Percentiles rank a stretch among this genome's conserved stretches.
Conservation (phyloP, 2,113 vertebrate genomes). For the Uria lomvia region DNA sequence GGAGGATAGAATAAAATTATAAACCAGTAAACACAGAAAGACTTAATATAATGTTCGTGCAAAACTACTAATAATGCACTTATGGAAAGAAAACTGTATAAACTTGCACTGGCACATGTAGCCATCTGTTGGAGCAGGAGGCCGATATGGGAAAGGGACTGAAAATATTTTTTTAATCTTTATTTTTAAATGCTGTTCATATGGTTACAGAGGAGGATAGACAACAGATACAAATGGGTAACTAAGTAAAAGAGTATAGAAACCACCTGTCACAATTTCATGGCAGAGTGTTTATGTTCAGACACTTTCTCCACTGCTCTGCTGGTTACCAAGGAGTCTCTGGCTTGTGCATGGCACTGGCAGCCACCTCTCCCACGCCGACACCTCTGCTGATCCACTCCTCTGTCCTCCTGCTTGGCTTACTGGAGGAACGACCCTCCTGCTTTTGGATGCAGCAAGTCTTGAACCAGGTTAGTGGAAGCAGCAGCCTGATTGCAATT, state of each 20-base stretch:
- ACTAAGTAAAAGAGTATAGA: slow-evolving; percentile 30
- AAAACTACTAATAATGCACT: slow-evolving; percentile 20
- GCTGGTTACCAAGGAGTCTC: not conserved
- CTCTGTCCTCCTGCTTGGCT: not conserved
- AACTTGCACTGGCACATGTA: slow-evolving; percentile 36
- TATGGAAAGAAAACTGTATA: slow-evolving; percentile 16
- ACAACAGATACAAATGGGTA: slow-evolving; percentile 51
- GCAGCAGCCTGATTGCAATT: not conserved
- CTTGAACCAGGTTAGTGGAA: not conserved
- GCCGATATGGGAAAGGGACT: slow-evolving; percentile 15
- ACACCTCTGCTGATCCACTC: not conserved
- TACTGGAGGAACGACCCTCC: not conserved
- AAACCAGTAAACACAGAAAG: slow-evolving; percentile 27
- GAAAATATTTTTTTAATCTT: slow-evolving; percentile 68
- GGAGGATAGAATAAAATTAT: slow-evolving; percentile 29
- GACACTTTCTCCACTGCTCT: not conserved
- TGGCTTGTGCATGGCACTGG: not conserved
- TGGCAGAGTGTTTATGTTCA: not conserved
- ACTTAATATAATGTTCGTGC: not conserved
- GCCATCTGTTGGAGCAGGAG: slow-evolving; percentile 65
- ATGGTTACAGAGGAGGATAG: slow-evolving; percentile 63
- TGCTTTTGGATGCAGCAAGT: not conserved
- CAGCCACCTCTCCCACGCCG: not conserved
- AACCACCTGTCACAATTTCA: slow-evolving; percentile 26
- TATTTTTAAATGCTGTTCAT: slow-evolving; percentile 69